A percentile compares a stretch with the other conserved stretches of the same genome.
Conservation (phyloP, 2,888 invertebrate genomes). For the Phalera bucephala region DNA sequence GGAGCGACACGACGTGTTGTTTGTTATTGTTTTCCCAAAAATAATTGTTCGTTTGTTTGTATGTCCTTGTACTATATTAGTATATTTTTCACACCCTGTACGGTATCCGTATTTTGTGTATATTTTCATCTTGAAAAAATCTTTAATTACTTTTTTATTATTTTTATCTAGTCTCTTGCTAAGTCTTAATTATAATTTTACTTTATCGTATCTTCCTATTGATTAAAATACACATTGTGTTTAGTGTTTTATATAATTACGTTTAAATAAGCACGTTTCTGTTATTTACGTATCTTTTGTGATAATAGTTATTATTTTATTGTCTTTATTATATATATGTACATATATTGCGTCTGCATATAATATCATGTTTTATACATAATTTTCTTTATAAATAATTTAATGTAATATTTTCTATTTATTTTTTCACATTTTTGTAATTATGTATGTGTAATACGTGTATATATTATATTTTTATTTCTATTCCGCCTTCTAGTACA, state of each 20-base stretch:
- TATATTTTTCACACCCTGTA: constrained; percentile 66
- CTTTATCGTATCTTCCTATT: constrained; percentile 16
- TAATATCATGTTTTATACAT: constrained; percentile 8
- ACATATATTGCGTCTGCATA: no score
- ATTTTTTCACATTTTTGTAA: constrained; percentile 8
- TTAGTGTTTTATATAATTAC: constrained; percentile 26
- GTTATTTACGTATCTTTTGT: background rate
- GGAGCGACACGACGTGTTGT: constrained; percentile 36
- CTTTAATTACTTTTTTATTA: constrained; percentile 23
- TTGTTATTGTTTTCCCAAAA: constrained; percentile 72
- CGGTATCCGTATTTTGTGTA: constrained; percentile 81
- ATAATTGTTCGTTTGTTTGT: constrained; percentile 70
- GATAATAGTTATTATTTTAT: background rate
- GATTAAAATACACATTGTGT: constrained; percentile 11
- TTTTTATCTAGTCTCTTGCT: constrained; percentile 63
- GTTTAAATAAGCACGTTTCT: background rate
- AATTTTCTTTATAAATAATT: background rate
- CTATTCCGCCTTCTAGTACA: background rate
- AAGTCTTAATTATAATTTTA: constrained; percentile 41
- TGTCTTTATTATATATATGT: background rate
- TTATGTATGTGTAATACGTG: background rate
- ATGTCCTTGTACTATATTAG: constrained; percentile 74
- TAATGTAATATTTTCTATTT: constrained; percentile 17
- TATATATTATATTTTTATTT: constrained; percentile 5
- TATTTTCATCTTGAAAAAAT: constrained; percentile 57